Conservation (phyloP, 2,113 vertebrate species). For the Nansenia antarctica region DNA sequence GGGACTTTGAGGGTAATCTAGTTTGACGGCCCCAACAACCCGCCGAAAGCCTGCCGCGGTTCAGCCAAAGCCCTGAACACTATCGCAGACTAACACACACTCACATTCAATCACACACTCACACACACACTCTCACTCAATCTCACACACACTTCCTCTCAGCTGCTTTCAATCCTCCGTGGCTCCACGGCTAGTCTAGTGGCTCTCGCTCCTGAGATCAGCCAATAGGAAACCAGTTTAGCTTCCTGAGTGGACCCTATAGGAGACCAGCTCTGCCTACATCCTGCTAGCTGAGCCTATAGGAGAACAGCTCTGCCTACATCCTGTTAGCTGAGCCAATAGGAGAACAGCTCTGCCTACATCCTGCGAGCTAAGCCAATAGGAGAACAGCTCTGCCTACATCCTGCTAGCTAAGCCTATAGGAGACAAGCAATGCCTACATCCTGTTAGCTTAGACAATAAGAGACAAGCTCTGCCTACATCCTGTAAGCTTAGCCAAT, state of each 20-base stretch:
- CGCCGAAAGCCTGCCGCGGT: constrained; percentile 46
- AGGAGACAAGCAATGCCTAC: too few relatives aligned
- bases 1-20: constrained; percentile 49
- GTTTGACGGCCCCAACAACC: constrained; percentile 58
- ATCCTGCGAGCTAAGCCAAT: too few relatives aligned
- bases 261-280: too few relatives aligned
- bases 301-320: too few relatives aligned
- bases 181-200: neutral
- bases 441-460: too few relatives aligned
- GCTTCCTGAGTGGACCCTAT: neutral
- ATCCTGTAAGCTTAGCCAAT: too few relatives aligned
- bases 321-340: too few relatives aligned
- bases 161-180: constrained; percentile 53
- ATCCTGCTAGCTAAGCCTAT: too few relatives aligned
- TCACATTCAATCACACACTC: constrained; percentile 24
- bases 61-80: constrained; percentile 50
- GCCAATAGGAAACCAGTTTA: neutral
- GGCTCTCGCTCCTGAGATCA: neutral
- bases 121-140: constrained; percentile 52
- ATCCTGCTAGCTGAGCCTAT: too few relatives aligned
- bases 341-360: too few relatives aligned
- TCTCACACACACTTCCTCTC: constrained; percentile 42
- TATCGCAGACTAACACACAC: constrained; percentile 50
- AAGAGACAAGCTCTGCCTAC: too few relatives aligned
- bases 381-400: too few relatives aligned